Conservation (phyloP, 2,888 invertebrate genomes). For the Dendrolimus houi region DNA sequence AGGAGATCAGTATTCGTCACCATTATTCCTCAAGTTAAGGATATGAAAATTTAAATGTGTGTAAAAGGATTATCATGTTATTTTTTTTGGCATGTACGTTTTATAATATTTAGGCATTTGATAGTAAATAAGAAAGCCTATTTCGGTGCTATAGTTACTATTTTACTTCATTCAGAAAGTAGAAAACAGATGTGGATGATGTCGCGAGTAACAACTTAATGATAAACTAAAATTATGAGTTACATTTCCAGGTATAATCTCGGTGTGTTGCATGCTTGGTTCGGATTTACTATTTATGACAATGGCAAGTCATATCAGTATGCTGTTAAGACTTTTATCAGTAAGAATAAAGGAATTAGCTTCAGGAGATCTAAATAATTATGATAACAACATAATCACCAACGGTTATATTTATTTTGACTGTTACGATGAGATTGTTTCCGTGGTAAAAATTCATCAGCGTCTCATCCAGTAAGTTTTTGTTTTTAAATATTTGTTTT, state of each 20-base stretch:
- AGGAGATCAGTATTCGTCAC: no score
- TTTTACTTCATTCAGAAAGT: no score
- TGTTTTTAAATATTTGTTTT: background rate
- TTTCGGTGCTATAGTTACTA: no score
- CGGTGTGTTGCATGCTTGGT: constrained; percentile 50
- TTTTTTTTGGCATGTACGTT: no score
- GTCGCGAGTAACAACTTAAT: no score
- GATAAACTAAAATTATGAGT: no score
- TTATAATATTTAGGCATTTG: no score
- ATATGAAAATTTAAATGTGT: no score
- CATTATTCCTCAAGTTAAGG: no score
- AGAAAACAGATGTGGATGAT: no score
- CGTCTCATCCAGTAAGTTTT: constrained; percentile 40
- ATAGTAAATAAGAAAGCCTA: no score
- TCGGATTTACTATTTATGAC: constrained; percentile 54
- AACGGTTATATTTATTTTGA: constrained; percentile 13
- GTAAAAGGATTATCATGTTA: no score
- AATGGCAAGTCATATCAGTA: constrained; percentile 57
- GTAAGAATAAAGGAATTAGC: constrained; percentile 40
- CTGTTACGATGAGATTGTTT: constrained; percentile 38
- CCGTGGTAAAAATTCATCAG: constrained; percentile 47
- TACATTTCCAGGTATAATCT: constrained; percentile 30
- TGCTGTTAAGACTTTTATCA: constrained; percentile 48
- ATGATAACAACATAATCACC: background rate
- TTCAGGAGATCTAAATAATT: background rate